Percentiles rank a stretch among this genome's conserved stretches.
Evolutionary conservation across 1,140 invertebrate species (phyloP).

Genomic region (Lordiphosa collinella): DNA sequence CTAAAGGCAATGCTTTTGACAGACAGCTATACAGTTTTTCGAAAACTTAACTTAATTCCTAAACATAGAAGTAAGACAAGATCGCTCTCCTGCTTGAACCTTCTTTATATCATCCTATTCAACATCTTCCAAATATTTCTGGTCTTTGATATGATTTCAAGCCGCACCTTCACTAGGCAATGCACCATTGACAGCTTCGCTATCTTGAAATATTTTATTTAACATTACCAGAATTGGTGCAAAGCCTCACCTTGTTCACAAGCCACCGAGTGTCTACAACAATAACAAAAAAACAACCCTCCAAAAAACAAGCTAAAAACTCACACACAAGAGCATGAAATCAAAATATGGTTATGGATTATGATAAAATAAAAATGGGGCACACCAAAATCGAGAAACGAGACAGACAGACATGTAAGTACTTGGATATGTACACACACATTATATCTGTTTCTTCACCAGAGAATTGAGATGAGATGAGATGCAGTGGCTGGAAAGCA

Average conservation of each 20-base stretch:
- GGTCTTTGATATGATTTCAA: no score
- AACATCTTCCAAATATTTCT: no score
- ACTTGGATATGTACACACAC: slow-evolving; percentile 12
- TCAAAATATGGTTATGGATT: slow-evolving; percentile 76
- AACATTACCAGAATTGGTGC: no score
- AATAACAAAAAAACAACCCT: slow-evolving; percentile 52
- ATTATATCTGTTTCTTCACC: slow-evolving; percentile 8
- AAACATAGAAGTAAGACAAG: no score
- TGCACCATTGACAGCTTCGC: no score
- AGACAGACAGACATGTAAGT: slow-evolving; percentile 25
- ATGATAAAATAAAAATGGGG: slow-evolving; percentile 69
- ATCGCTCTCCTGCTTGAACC: no score
- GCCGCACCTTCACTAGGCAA: no score
- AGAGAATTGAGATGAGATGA: neutral
- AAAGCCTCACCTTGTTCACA: neutral
- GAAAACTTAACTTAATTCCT: no score
- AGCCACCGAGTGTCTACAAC: slow-evolving; percentile 19
- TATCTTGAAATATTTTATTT: no score
- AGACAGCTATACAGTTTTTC: no score
- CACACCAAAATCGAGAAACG: slow-evolving; percentile 18
- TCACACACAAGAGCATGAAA: slow-evolving; percentile 48
- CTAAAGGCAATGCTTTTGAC: no score
- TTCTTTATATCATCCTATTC: no score
- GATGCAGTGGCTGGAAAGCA: slow-evolving; percentile 15
- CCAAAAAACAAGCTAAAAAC: slow-evolving; percentile 54